Evolutionary conservation across 2,888 invertebrate species (phyloP), one percentile per base, ranked within the genome.

Genomic region (Eristalis arbustorum): DNA sequence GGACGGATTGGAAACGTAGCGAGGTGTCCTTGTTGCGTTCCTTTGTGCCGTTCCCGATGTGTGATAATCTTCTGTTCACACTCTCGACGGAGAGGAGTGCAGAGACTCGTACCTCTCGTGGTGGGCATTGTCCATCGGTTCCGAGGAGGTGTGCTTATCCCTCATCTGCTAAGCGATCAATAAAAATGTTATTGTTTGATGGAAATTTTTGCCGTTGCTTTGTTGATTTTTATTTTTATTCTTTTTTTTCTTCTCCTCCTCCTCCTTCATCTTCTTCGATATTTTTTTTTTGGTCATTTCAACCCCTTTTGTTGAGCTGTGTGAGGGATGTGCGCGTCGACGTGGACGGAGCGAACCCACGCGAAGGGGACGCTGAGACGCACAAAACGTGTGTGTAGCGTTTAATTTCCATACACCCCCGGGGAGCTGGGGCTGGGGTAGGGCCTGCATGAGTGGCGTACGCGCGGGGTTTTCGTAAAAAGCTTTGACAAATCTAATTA

Each of bases 141-240:
- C 49, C 49, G 4, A 49, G 49, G 49, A 49, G 49, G 42, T 25
- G n/a, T 49, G 42, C 62, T 72, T 62, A 72, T 72, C 72, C 42
- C 62, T 72, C 40, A 61, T 61, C 61, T 62, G 71, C 37, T 74
- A 40, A 59, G 49, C 59, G 59, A 67, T 75, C 59, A 61, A 76
- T 67, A 49, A 49, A 75, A 67, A 67, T 66, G 37, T 66, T 68
- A 49, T 76, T 61, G 31, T 76, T 61, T 23, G 28, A 61, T 28
- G 59, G 59, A 67, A 67, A 25, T 67, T 66, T 49, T 66, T 49
- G 18, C 18, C 18, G 49, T 49, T 49, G 49, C 37, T 37, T 37
- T 37, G 37, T 37, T 37, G 37, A 37, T 37, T 37, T 37, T 37
- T 37, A 13, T 2, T 0, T 25, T 25, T 25, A 25, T 25, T 25